Base-by-base conservation (phyloP, 2,888 invertebrate genomes). In the Caenorhabditis virilis region DNA sequence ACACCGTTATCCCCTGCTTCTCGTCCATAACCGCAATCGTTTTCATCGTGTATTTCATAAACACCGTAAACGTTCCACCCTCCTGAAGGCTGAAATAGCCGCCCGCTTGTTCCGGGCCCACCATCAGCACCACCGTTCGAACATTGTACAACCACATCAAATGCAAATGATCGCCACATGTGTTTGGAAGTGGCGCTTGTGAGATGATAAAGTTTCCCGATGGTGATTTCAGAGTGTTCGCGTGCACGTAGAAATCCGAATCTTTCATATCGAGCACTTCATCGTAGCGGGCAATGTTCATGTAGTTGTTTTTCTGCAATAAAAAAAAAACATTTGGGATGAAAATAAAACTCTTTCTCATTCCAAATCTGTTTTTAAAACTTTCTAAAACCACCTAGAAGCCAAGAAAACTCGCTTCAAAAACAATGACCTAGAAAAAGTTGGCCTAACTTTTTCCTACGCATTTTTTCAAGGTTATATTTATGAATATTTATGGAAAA, bases 111-210 rank as follows among this genome's bases (percentile, higher is more conserved):
- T 60, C 56, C 15, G 56, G 35, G 18, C 47, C 23, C 18, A 49
- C 52, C 16, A 65, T 15, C 39, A 50, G 52, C 1, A 65, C 60
- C 1, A 60, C 39, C 11, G 56, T 60, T 6, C 53, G 55, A 9
- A 65, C 57, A 42, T 65, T 60, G 50, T 46, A 65, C 5, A 60
- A 22, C 65, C 65, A 65, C 26, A 65, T 60, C 25, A 65, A 13
- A 52, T 65, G 56, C 16, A 60, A 36, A 45, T 55, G 55, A 47
- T 65, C 65, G 16, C 20, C 56, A 16, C 30, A 26, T 6, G 60
- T 56, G 5, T 35, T 46, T 26, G 54, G 39, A 13, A 42, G 36
- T 18, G 65, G 65, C 13, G 59, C 60, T 23, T 57, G 38, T 5
- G 48, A 27, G 1, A 65, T 45, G 2, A 65, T 39, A 26, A 60